A percentile compares a stretch with the other conserved stretches of the same genome.
Conservation (phyloP, 1,140 invertebrate species). For the Drosophila cardini region DNA sequence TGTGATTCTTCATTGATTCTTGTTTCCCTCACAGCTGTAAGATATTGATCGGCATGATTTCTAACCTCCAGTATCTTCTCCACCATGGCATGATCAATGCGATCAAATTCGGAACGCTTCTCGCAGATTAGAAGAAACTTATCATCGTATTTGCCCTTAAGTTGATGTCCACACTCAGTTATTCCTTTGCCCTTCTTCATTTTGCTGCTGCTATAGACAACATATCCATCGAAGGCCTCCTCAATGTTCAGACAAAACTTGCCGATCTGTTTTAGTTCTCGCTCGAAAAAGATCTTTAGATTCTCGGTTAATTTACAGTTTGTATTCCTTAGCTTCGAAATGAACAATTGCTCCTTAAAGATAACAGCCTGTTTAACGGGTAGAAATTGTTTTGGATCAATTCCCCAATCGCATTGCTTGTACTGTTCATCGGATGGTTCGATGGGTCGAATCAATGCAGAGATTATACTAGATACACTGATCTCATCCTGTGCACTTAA, state of each 20-base stretch:
- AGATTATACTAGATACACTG: constrained; percentile 78
- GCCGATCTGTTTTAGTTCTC: constrained; percentile 71
- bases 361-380: constrained; percentile 63
- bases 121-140: constrained; percentile 74
- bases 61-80: constrained; percentile 69
- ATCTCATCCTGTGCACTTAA: constrained; percentile 76
- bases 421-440: constrained; percentile 61
- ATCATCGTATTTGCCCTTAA: constrained; percentile 79
- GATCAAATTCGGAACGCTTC: constrained; percentile 73
- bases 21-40: constrained; percentile 68
- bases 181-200: constrained; percentile 72
- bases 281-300: constrained; percentile 71
- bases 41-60: constrained; percentile 62
- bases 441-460: constrained; percentile 56
- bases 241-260: constrained; percentile 71
- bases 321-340: constrained; percentile 63
- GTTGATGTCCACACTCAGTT: constrained; percentile 65
- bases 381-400: constrained; percentile 67
- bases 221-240: constrained; percentile 73
- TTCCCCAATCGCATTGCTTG: constrained; percentile 58
- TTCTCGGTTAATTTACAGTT: constrained; percentile 73
- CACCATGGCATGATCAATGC: constrained; percentile 64
- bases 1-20: constrained; percentile 72
- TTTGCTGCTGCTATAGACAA: constrained; percentile 71
- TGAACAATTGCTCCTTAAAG: constrained; percentile 69